A percentile compares a stretch with the other conserved stretches of the same genome.
Evolutionary conservation across 2,888 invertebrate species (phyloP).

Genomic region (Euproctis similis): DNA sequence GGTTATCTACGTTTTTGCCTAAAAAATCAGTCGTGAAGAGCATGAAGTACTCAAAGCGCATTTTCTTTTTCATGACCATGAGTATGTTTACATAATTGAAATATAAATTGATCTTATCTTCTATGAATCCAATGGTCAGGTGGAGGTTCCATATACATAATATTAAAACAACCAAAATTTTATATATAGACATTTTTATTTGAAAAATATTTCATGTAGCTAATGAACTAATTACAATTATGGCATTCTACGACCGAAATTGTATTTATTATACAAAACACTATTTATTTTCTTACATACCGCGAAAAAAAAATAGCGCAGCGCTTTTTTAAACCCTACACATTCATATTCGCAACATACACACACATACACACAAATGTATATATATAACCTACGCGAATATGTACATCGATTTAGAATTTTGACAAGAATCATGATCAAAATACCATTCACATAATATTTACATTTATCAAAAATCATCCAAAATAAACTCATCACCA

Average conservation of each 20-base stretch:
- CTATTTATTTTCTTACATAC: slow-evolving; percentile 22
- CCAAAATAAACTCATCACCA: too few species aligned
- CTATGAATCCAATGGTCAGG: too few species aligned
- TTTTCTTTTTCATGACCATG: too few species aligned
- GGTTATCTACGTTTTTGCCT: too few species aligned
- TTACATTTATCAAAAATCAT: too few species aligned
- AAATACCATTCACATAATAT: too few species aligned
- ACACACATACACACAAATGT: slow-evolving; percentile 3
- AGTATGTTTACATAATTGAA: too few species aligned
- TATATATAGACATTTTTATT: slow-evolving; percentile 60
- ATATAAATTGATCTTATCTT: too few species aligned
- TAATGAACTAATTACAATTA: slow-evolving; percentile 55
- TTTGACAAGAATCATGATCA: too few species aligned
- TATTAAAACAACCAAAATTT: slow-evolving; percentile 39
- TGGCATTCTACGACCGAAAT: slow-evolving; percentile 50
- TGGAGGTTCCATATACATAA: too few species aligned
- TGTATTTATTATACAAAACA: slow-evolving; percentile 33
- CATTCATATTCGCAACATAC: slow-evolving; percentile 22
- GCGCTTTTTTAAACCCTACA: slow-evolving; percentile 11
- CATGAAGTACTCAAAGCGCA: too few species aligned
- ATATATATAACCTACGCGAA: slow-evolving; percentile 16
- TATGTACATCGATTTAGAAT: slow-evolving; percentile 27
- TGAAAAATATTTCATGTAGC: slow-evolving; percentile 56
- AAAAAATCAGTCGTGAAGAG: too few species aligned
- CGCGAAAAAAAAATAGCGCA: slow-evolving; percentile 38